These are phyloP conservation scores for Puntigrus tetrazona DNA, from an alignment of 2,113 vertebrate species.

Conservation along the genomic window DNA sequence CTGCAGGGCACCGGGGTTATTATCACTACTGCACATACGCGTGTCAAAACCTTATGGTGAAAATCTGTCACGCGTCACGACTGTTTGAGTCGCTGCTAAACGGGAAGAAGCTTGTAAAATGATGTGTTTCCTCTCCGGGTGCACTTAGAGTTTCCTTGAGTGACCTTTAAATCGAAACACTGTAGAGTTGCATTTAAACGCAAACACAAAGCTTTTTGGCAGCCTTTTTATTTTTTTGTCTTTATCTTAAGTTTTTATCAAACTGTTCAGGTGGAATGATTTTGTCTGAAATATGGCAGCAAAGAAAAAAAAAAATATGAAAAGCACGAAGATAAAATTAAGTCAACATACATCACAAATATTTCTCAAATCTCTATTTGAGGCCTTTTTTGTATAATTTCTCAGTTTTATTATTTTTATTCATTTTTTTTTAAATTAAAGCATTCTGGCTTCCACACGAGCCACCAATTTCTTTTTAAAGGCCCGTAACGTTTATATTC, in stretches of 20 bases:
- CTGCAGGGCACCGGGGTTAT: neutral
- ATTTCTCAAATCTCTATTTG: neutral
- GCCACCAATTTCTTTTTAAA: neutral
- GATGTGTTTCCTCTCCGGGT: neutral
- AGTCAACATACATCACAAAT: neutral
- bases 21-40: neutral
- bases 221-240: slow-evolving; percentile 35
- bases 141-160: neutral
- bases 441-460: neutral
- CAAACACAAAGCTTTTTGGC: slow-evolving; percentile 14
- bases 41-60: neutral
- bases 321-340: slow-evolving; percentile 58
- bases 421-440: neutral
- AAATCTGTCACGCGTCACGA: neutral
- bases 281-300: slow-evolving; percentile 82
- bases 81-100: neutral
- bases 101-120: neutral
- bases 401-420: neutral
- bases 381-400: neutral
- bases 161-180: neutral
- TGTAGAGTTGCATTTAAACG: neutral
- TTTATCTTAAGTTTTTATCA: slow-evolving; percentile 44
- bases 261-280: slow-evolving; percentile 73
- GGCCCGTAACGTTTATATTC: neutral
- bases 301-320: slow-evolving; percentile 78